These are phyloP conservation scores for Trichopria drosophilae DNA, from an alignment of 2,888 invertebrate genomes.

Conservation along the genomic window DNA sequence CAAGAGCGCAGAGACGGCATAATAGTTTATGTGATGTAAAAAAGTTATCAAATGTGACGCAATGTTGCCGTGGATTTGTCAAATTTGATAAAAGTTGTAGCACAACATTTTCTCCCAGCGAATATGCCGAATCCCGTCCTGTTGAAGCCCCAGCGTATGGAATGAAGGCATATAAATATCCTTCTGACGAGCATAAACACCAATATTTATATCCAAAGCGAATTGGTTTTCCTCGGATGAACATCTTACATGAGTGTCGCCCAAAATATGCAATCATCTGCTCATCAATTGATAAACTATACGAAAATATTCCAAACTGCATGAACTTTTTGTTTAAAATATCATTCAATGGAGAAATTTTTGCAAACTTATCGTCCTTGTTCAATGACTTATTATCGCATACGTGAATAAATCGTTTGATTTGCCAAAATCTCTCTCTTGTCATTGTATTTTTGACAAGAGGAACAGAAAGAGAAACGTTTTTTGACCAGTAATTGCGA, in stretches of 20 bases:
- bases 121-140: no score
- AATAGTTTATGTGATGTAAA: constrained; percentile 3
- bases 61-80: neutral
- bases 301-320: constrained; percentile 39
- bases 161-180: constrained; percentile 38
- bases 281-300: constrained; percentile 42
- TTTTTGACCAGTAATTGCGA: no score
- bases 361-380: constrained; percentile 40
- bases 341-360: constrained; percentile 39
- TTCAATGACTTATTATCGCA: constrained; percentile 35
- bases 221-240: constrained; percentile 42
- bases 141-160: constrained; percentile 39
- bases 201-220: constrained; percentile 44
- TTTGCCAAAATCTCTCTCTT: no score
- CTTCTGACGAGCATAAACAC: constrained; percentile 39
- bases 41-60: constrained; percentile 4
- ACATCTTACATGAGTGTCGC: constrained; percentile 43
- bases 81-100: no score
- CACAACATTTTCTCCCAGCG: constrained; percentile 37
- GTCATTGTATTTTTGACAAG: no score
- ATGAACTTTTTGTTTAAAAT: constrained; percentile 35
- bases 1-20: neutral
- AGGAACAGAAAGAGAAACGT: no score
- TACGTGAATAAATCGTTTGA: constrained; percentile 34
- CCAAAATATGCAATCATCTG: constrained; percentile 40